A percentile compares a stretch with the other conserved stretches of the same genome.
phyloP scores from a whole-genome alignment of 2,888 invertebrate species.

The Dynastes hyllus region DNA sequence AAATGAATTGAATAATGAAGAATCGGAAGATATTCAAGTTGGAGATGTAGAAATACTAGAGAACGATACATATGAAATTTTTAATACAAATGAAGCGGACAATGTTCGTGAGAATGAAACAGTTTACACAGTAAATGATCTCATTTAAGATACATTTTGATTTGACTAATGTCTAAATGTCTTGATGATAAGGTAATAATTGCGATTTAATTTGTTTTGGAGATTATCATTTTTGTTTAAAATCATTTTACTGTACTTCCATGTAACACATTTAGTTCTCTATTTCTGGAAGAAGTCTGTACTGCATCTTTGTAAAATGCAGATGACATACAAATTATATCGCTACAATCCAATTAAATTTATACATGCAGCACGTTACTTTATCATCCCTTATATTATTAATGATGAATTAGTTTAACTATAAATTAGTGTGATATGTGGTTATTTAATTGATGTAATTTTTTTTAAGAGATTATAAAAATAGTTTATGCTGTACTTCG shows the following conservation, averaged over 20 bases:
- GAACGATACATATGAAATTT: constrained; percentile 10
- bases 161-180: constrained; percentile 2
- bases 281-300: too few species aligned
- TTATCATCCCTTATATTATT: too few species aligned
- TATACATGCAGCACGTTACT: too few species aligned
- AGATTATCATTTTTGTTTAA: background rate
- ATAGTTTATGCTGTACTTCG: constrained; percentile 34
- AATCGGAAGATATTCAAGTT: constrained; percentile 3
- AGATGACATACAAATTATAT: too few species aligned
- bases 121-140: background rate
- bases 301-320: too few species aligned
- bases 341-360: too few species aligned
- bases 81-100: constrained; percentile 5
- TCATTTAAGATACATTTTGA: constrained; percentile 21
- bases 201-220: too few species aligned
- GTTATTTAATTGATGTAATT: constrained; percentile 19
- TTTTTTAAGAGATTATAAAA: constrained; percentile 1
- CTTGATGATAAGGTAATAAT: background rate
- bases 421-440: constrained; percentile 12
- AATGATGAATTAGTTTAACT: background rate
- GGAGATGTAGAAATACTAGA: constrained; percentile 20
- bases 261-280: too few species aligned
- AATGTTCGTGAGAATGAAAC: background rate
- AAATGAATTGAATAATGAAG: background rate
- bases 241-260: background rate